phyloP scores from a whole-genome alignment of 2,113 vertebrate genomes.

The Notothenia rossii region DNA sequence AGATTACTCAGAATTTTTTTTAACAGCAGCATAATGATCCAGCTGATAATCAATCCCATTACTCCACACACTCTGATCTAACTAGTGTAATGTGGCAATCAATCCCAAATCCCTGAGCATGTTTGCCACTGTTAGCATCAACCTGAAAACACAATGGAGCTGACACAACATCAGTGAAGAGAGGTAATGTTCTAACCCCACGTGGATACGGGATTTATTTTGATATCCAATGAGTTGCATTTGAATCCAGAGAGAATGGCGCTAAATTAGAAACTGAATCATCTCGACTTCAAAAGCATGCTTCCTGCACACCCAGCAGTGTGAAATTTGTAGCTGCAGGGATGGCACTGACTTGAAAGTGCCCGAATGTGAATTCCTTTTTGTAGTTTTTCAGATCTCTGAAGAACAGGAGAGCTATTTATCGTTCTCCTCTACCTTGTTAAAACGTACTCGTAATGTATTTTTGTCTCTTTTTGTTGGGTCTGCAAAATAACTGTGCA shows the following conservation, averaged over 20 bases:
- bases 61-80: constrained; percentile 23
- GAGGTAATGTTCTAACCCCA: constrained; percentile 4
- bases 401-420: constrained; percentile 43
- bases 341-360: constrained; percentile 76
- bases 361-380: constrained; percentile 64
- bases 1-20: constrained; percentile 26
- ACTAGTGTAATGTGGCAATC: constrained; percentile 15
- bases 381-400: constrained; percentile 71
- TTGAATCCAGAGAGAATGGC: constrained; percentile 73
- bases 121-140: constrained; percentile 40
- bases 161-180: constrained; percentile 22
- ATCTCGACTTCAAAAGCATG: constrained; percentile 80
- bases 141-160: constrained; percentile 35
- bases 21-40: constrained; percentile 39
- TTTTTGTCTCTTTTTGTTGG: constrained; percentile 18
- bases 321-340: constrained; percentile 78
- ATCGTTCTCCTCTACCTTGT: constrained; percentile 15
- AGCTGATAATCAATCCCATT: constrained; percentile 36
- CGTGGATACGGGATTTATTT: constrained; percentile 55
- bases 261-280: constrained; percentile 79
- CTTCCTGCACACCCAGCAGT: constrained; percentile 68
- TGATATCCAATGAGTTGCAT: constrained; percentile 46
- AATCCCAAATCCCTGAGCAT: constrained; percentile 40
- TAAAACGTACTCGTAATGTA: constrained; percentile 15
- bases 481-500: background rate